Evolutionary conservation across 2,888 invertebrate genomes (phyloP), one percentile per base, ranked within the genome.

Genomic region (Hypolimnas misippus): DNA sequence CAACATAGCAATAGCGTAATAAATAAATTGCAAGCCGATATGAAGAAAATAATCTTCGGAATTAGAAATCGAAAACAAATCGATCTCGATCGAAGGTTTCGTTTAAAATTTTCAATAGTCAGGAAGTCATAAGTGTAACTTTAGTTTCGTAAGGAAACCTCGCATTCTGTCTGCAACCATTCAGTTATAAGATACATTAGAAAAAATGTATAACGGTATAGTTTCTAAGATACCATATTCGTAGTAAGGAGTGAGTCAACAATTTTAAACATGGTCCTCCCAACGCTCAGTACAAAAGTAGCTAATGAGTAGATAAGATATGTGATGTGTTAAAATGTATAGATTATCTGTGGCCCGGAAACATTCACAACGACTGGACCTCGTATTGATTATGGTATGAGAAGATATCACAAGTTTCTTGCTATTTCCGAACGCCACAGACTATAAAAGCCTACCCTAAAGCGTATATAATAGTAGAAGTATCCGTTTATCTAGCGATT

Each of bases 271-370:
- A 78, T 90, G 89, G 89, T 89, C 90, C 88, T 83, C 84, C 82
- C 81, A 84, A 84, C 86, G 83, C 86, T 81, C 83, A 78, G 84
- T 89, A 86, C 78, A 86, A 85, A 75, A 81, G 78, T 80, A 79
- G 87, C 87, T 78, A 89, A 85, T 84, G 86, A 87, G 83, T 87
- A 88, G 86, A 83, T 79, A 55, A 82, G 85, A 87, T 91, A 91
- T 91, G 91, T 91, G 87, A 87, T 85, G 86, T 86, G 79, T 88
- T 87, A 86, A 84, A 78, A 80, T 83, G 81, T 78, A 78, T 70
- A 75, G 67, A 74, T 53, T 61, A 66, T 68, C 76, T 75, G 73
- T 69, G 75, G 68, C 77, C 70, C 72, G 75, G 70, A 76, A 67
- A 66, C 73, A 73, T 49, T 49, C 49, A 73, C 73, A 69, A 71